Conservation (phyloP, 2,888 invertebrate species). For the Cerastis leucographa region DNA sequence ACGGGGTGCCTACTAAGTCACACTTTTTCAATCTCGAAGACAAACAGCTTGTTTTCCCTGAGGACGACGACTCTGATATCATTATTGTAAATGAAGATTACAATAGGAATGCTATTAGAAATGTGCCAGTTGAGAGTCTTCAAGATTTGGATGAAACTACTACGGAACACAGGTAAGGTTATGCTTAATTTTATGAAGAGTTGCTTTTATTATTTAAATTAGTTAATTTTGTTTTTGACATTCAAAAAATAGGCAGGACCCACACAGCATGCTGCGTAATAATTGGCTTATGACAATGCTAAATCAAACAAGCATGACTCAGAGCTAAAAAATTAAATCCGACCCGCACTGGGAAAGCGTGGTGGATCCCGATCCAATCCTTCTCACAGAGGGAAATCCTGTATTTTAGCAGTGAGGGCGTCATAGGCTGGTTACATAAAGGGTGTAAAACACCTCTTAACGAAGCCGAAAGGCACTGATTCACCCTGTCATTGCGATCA, state of each 20-base stretch:
- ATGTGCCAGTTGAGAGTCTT: constrained; percentile 72
- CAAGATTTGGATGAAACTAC: constrained; percentile 74
- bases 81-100: constrained; percentile 87
- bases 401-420: neutral
- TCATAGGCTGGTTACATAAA: neutral
- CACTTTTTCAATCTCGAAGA: constrained; percentile 82
- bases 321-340: too few species aligned
- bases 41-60: constrained; percentile 85
- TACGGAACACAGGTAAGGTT: constrained; percentile 73
- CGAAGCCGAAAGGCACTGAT: too few species aligned
- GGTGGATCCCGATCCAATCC: neutral
- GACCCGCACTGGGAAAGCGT: neutral
- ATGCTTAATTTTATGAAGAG: neutral
- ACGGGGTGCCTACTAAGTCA: constrained; percentile 79
- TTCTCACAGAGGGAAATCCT: neutral
- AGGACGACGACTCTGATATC: constrained; percentile 86
- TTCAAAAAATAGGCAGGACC: too few species aligned
- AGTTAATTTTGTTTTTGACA: too few species aligned
- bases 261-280: too few species aligned
- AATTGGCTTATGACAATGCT: too few species aligned
- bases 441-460: too few species aligned
- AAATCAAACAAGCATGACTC: too few species aligned
- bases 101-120: constrained; percentile 77
- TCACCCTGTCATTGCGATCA: too few species aligned
- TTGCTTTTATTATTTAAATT: too few species aligned